Percentiles rank a stretch among this genome's conserved stretches.
Conservation (phyloP, 2,888 invertebrate species). For the Anagyrus pseudococci region DNA sequence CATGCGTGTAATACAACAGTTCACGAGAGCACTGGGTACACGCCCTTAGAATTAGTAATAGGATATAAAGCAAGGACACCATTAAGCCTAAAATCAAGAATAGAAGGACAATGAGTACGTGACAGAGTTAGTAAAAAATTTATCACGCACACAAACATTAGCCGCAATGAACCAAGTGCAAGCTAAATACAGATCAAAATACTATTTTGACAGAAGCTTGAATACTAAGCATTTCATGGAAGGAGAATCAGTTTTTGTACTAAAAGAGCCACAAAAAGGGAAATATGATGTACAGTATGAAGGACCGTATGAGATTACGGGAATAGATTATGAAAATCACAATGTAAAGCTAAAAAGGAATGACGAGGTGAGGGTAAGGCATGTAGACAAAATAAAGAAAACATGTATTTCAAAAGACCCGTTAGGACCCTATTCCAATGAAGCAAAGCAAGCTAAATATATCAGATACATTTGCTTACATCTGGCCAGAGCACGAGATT, state of each 20-base stretch:
- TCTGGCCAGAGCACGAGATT: background rate
- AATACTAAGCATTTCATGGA: slow-evolving; percentile 17
- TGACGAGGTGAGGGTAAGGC: background rate
- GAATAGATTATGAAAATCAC: slow-evolving; percentile 1
- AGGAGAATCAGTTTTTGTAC: slow-evolving; percentile 24
- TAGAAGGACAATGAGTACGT: slow-evolving; percentile 27
- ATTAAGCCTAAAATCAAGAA: background rate
- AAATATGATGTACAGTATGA: slow-evolving; percentile 34
- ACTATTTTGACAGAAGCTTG: slow-evolving; percentile 30
- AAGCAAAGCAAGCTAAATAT: background rate
- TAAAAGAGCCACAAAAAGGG: slow-evolving; percentile 24
- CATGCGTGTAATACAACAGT: slow-evolving; percentile 36
- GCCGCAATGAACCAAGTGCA: slow-evolving; percentile 22
- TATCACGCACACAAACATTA: slow-evolving; percentile 12
- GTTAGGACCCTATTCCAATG: too few relatives aligned
- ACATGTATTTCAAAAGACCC: background rate
- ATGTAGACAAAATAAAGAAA: background rate
- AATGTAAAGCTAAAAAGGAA: background rate
- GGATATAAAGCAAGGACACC: slow-evolving; percentile 34
- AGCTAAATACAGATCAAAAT: slow-evolving; percentile 30
- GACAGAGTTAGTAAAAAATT: slow-evolving; percentile 14
- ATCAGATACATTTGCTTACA: background rate
- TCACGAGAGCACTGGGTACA: slow-evolving; percentile 28
- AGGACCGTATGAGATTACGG: slow-evolving; percentile 32
- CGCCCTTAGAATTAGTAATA: slow-evolving; percentile 38